Evolutionary conservation across 1,140 invertebrate species (phyloP).

Genomic region (Nylanderia fulva): DNA sequence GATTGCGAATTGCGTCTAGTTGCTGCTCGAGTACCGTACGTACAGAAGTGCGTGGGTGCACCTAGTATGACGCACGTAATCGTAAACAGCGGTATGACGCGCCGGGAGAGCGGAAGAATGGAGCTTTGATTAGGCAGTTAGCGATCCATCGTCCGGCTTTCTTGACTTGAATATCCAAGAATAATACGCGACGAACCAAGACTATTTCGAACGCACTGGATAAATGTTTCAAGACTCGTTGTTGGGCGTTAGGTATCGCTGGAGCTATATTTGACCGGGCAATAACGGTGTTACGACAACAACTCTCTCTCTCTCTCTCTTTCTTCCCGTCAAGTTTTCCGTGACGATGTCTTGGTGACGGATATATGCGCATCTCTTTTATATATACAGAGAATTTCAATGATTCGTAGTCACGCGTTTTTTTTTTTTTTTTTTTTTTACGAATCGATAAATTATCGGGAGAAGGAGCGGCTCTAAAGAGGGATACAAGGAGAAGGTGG

Average conservation of each 20-base stretch:
- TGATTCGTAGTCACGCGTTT: constrained; percentile 35
- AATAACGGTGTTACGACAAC: constrained; percentile 52
- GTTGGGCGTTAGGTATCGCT: constrained; percentile 46
- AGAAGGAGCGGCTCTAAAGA: neutral
- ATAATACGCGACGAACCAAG: constrained; percentile 58
- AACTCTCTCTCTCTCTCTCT: neutral
- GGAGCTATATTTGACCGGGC: constrained; percentile 59
- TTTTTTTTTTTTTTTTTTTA: too few species aligned
- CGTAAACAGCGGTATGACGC: constrained; percentile 52
- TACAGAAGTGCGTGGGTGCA: constrained; percentile 59
- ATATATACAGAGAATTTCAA: constrained; percentile 4
- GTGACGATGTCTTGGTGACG: constrained; percentile 15
- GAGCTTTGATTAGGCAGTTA: constrained; percentile 55
- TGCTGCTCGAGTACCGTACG: constrained; percentile 41
- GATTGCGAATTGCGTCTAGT: constrained; percentile 19
- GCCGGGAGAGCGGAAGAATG: constrained; percentile 58
- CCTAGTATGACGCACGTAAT: constrained; percentile 56
- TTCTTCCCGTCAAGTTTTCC: constrained; percentile 18
- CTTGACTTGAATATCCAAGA: constrained; percentile 53
- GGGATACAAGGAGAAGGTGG: neutral
- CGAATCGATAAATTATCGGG: constrained; percentile 17
- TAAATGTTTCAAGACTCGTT: constrained; percentile 63
- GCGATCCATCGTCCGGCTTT: constrained; percentile 39
- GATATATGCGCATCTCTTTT: constrained; percentile 25
- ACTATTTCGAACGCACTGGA: constrained; percentile 62